phyloP scores from a whole-genome alignment of 2,797 vertebrate genomes.

The Rhinogobio ventralis region DNA sequence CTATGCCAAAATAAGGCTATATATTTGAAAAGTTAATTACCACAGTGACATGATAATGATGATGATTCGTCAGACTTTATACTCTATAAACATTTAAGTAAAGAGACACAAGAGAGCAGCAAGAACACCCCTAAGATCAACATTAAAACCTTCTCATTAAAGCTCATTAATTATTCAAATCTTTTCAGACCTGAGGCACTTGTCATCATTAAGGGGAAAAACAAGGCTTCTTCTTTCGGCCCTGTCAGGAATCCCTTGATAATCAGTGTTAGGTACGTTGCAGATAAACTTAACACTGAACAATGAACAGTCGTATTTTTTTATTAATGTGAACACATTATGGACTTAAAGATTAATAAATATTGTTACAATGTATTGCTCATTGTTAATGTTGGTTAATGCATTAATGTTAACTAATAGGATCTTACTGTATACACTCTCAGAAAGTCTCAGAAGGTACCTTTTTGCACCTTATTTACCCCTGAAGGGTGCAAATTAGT shows the following conservation, averaged over 20 bases:
- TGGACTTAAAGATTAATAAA: background rate
- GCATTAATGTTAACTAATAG: background rate
- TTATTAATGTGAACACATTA: background rate
- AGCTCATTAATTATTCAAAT: conserved; percentile 56
- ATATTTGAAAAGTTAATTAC: background rate
- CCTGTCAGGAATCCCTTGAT: conserved; percentile 14
- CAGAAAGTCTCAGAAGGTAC: background rate
- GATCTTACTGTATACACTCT: background rate
- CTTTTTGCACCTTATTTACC: background rate
- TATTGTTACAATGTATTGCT: background rate
- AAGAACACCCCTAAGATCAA: conserved; percentile 17
- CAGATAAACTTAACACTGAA: background rate
- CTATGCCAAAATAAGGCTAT: too few relatives aligned
- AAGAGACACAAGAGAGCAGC: conserved; percentile 2
- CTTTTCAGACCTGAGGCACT: background rate
- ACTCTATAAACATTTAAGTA: conserved; percentile 35
- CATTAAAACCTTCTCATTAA: conserved; percentile 23
- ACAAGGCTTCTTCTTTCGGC: conserved; percentile 41
- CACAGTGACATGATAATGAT: background rate
- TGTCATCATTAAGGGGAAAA: conserved; percentile 25
- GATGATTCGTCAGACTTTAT: conserved; percentile 21
- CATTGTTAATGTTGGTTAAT: background rate
- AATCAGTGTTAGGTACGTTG: background rate
- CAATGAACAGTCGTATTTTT: background rate
- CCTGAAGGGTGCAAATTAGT: background rate